Percentiles rank a stretch among this genome's conserved stretches.
Evolutionary conservation across 2,888 invertebrate genomes (phyloP).

Genomic region (Daptonema setosum): DNA sequence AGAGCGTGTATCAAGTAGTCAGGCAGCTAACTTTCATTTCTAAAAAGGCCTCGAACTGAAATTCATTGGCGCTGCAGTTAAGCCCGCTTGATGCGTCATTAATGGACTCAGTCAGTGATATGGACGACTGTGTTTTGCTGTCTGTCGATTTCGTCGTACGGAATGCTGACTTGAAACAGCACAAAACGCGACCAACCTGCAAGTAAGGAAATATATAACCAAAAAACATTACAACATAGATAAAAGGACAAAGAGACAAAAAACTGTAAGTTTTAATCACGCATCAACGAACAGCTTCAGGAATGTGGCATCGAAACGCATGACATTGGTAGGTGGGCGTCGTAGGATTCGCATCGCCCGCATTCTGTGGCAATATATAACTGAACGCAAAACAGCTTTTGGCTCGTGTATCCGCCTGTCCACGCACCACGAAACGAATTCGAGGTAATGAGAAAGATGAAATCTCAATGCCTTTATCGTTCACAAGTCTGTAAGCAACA

Average conservation of each 20-base stretch:
- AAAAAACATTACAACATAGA: not conserved
- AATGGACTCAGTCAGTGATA: not conserved
- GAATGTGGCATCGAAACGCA: slow-evolving; percentile 8
- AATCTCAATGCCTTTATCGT: slow-evolving; percentile 61
- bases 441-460: slow-evolving; percentile 47
- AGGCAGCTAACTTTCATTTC: slow-evolving; percentile 47
- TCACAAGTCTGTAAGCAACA: too few species aligned
- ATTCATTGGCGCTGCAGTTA: slow-evolving; percentile 36
- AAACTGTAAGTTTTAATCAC: not conserved
- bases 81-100: not conserved
- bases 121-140: not conserved
- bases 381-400: not conserved
- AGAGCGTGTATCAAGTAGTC: too few species aligned
- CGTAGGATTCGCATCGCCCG: not conserved
- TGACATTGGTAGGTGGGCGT: not conserved
- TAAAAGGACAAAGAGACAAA: not conserved
- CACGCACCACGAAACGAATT: slow-evolving; percentile 12
- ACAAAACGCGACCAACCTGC: slow-evolving; percentile 36
- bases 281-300: slow-evolving; percentile 15
- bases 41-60: slow-evolving; percentile 67
- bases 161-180: slow-evolving; percentile 79
- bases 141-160: slow-evolving; percentile 42
- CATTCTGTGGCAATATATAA: not conserved
- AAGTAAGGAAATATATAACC: slow-evolving; percentile 7
- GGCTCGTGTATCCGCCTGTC: not conserved